Percentiles rank a stretch among this genome's conserved stretches.
These are phyloP conservation scores for Ophioninae sp. DNA, from an alignment of 2,888 invertebrate genomes.

Conservation along the genomic window DNA sequence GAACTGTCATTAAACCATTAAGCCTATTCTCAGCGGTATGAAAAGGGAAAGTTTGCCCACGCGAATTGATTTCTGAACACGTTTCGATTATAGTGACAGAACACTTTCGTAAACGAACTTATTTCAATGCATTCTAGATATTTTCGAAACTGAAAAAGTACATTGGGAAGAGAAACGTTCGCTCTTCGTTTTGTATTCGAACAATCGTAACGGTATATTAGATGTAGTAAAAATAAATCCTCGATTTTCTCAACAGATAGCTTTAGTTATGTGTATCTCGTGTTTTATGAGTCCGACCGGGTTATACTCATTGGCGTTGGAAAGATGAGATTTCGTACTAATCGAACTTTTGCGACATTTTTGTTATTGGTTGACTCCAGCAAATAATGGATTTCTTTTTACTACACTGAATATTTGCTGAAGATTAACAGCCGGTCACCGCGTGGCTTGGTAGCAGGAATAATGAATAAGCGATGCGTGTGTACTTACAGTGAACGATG, in stretches of 20 bases:
- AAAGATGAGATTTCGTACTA: no score
- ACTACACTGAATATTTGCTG: no score
- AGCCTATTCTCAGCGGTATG: background rate
- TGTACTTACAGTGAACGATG: conserved; percentile 90
- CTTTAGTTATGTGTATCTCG: no score
- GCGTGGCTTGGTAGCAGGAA: background rate
- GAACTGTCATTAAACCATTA: conserved; percentile 77
- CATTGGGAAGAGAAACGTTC: background rate
- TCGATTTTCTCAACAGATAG: background rate
- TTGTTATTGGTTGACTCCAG: no score
- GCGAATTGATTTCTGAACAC: background rate
- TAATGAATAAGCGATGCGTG: background rate
- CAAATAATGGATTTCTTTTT: no score
- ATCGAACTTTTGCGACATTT: no score
- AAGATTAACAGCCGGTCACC: no score
- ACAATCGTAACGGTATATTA: background rate
- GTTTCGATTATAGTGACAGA: no score
- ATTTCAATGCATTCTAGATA: background rate
- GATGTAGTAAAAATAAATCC: background rate
- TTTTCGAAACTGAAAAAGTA: background rate
- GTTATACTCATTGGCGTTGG: no score
- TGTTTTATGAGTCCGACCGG: no score
- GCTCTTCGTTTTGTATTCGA: background rate
- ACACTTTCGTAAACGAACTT: no score
- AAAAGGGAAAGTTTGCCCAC: background rate